Evolutionary conservation across 2,888 invertebrate genomes (phyloP), one percentile per base, ranked within the genome.

Genomic region (Leptinotarsa haldemani): DNA sequence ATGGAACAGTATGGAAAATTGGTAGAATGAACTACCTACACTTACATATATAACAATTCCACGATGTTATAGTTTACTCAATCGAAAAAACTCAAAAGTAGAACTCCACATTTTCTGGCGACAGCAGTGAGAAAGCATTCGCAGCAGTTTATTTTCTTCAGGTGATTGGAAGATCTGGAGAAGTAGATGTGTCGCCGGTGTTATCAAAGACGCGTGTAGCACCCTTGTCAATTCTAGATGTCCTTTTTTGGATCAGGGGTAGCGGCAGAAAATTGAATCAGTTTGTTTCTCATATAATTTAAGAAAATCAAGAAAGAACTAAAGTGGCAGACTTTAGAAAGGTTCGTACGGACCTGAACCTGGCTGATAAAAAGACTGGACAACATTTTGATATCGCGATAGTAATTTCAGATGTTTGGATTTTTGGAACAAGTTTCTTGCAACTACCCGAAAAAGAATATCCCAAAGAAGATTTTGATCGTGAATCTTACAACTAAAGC

Each of bases 221-320:
- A 22, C 63, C 30, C 25, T 25, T 63, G 64, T 64, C 64, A 46
- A 64, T 16, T 64, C 47, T 5, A 64, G 46, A 64, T 64, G 46
- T 64, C 2, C 2, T 22, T 64, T n/a, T n/a, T 20, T 40, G 64
- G 46, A 46, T 64, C 13, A 12, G 20, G 20, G n/a, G 64, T n/a
- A 47, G 18, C 18, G 30, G 64, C 40, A 64, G 22, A 22, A 22
- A 22, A 22, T 22, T 2, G 2, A 3, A 22, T 22, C 22, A 3
- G 22, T 22, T 22, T 12, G 63, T 64, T 30, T 64, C 63, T 18
- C 40, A 64, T 30, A 15, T 4, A 64, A 64, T 64, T 5, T 4
- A 3, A 16, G 63, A n/a, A 64, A 64, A 20, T 61, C 61, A 22
- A 22, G 61, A 22, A 22, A 22, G 22, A 3, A 46, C 64, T 30